Evolutionary conservation across 2,797 vertebrate genomes (phyloP).

Genomic region (Nannoperca obscura): DNA sequence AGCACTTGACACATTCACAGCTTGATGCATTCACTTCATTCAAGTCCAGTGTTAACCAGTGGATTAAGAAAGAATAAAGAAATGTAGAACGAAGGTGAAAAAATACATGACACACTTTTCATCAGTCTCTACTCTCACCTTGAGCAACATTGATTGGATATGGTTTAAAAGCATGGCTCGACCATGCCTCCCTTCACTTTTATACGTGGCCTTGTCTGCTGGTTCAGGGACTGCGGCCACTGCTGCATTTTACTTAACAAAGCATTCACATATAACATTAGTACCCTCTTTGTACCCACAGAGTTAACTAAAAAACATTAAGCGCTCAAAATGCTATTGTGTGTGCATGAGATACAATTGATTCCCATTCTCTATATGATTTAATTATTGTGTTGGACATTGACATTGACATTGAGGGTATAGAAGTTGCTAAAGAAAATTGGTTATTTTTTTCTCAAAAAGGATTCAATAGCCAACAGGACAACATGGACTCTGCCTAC

Average conservation of each 20-base stretch:
- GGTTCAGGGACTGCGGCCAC: slow-evolving; percentile 32
- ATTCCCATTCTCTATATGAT: no score
- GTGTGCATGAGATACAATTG: no score
- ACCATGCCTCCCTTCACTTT: slow-evolving; percentile 21
- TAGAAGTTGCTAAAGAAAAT: no score
- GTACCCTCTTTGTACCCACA: background rate
- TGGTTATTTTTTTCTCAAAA: no score
- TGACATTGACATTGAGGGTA: no score
- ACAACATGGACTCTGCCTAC: no score
- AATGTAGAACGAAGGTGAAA: background rate
- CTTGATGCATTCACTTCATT: background rate
- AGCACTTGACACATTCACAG: slow-evolving; percentile 34
- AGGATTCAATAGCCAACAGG: no score
- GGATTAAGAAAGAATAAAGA: slow-evolving; percentile 7
- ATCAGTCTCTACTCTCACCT: slow-evolving; percentile 23
- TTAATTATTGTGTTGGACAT: no score
- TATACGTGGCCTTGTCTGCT: slow-evolving; percentile 33
- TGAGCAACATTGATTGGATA: slow-evolving; percentile 28
- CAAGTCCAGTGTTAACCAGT: slow-evolving; percentile 7
- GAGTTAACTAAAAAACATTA: background rate
- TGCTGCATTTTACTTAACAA: slow-evolving; percentile 28
- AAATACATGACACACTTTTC: background rate
- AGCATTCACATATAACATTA: slow-evolving; percentile 13
- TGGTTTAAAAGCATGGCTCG: slow-evolving; percentile 19
- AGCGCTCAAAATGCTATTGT: no score